Evolutionary conservation across 2,888 invertebrate species (phyloP).

Genomic region (Resseliella maxima): DNA sequence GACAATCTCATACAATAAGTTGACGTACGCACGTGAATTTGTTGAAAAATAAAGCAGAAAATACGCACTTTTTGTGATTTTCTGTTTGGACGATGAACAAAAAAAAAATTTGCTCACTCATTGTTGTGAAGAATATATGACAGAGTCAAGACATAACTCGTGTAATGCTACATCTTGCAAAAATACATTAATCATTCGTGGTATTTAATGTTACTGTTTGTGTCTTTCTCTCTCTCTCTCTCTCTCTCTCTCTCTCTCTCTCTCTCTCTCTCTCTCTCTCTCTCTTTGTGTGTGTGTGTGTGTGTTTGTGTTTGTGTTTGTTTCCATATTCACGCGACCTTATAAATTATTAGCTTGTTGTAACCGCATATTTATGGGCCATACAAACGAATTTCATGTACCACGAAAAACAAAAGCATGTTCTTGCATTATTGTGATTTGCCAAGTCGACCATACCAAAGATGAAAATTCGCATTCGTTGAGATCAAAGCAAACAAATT

Average conservation of each 20-base stretch:
- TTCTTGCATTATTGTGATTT: neutral
- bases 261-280: too few species aligned
- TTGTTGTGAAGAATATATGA: neutral
- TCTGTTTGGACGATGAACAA: neutral
- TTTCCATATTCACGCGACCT: neutral
- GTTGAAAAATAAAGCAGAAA: neutral
- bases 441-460: neutral
- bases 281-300: too few species aligned
- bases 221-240: too few species aligned
- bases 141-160: neutral
- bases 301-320: neutral
- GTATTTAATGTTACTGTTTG: too few species aligned
- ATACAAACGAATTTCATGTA: neutral
- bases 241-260: too few species aligned
- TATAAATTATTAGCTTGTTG: constrained; percentile 16
- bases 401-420: neutral
- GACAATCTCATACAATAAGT: neutral
- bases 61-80: neutral
- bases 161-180: neutral
- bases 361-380: constrained; percentile 12
- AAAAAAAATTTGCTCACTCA: neutral
- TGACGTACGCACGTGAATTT: neutral
- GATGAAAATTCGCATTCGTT: neutral
- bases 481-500: neutral
- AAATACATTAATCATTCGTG: neutral